These are phyloP conservation scores for Drosophila albomicans DNA, from an alignment of 1,140 invertebrate species.

Conservation along the genomic window DNA sequence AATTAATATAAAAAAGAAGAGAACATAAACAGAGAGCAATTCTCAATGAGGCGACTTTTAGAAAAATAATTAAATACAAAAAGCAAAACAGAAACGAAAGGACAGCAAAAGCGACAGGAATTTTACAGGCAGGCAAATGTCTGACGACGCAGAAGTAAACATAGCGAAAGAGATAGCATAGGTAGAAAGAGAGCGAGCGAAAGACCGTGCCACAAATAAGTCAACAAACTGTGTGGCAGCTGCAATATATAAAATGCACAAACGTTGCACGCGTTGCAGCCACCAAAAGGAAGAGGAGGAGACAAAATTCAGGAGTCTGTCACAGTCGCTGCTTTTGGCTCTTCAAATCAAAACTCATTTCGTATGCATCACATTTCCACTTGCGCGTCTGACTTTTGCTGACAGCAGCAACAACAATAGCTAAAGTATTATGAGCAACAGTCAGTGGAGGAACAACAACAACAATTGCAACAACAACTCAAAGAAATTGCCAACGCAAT, in stretches of 20 bases:
- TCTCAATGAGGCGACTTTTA: constrained; percentile 55
- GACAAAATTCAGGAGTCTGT: not conserved
- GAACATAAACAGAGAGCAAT: constrained; percentile 45
- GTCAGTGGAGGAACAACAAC: constrained; percentile 4
- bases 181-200: not conserved
- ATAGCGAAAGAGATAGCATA: constrained; percentile 16
- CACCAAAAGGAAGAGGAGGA: not conserved
- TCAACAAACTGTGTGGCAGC: constrained; percentile 63
- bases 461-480: constrained; percentile 44
- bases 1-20: constrained; percentile 7
- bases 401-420: constrained; percentile 26
- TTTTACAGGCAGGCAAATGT: constrained; percentile 24
- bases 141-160: constrained; percentile 19
- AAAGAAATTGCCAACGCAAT: constrained; percentile 81
- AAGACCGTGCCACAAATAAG: constrained; percentile 70
- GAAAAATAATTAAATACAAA: constrained; percentile 79
- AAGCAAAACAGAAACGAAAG: constrained; percentile 26
- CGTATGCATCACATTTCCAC: constrained; percentile 81
- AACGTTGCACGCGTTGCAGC: constrained; percentile 40
- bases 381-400: constrained; percentile 52
- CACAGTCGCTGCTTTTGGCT: not conserved
- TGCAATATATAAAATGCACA: constrained; percentile 79
- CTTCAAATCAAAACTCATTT: constrained; percentile 83
- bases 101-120: constrained; percentile 14
- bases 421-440: not conserved